Evolutionary conservation across 2,888 invertebrate species (phyloP), one percentile per base, ranked within the genome.

Genomic region (Zygogramma bicolorata): DNA sequence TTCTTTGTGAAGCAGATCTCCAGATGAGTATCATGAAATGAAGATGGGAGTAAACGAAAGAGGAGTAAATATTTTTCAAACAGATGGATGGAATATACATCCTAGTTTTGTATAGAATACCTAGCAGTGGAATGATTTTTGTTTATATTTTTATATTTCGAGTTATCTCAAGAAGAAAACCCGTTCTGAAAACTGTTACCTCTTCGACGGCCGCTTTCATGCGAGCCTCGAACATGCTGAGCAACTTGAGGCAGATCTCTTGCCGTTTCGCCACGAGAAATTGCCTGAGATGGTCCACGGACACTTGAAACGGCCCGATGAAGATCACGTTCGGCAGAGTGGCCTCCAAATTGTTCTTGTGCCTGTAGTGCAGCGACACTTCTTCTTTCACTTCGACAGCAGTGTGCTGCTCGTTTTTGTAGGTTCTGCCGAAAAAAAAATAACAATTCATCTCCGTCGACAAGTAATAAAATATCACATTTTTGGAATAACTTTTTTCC

Each of bases 281-380:
- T 82, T 91, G 90, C 86, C 93, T 90, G 25, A 96, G 84, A 0
- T 89, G 89, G 13, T 93, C 92, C 0, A 94, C 90, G 74, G 92
- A 92, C 18, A 97, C 85, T 3, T 89, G 85, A 84, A 94, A 97
- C 0, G 96, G 94, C 0, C 96, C 96, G 65, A 97, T 95, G 57
- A 89, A 88, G 71, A 97, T 94, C 61, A 84, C 88, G 27, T 90
- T 88, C 0, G 97, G 97, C 66, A 97, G 84, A 0, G 91, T 90
- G 65, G 85, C 86, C 65, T 95, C 92, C 0, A 96, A 84, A 38
- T 90, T 90, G 15, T 90, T 88, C 79, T 91, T 93, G 66, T 92
- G 90, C 62, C 91, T 90, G 72, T 90, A 89, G 68, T 95, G 93
- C 80, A 88, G 88, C 57, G 92, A 88, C 0, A 96, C 91, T 81